A percentile compares a stretch with the other conserved stretches of the same genome.
Evolutionary conservation across 2,113 vertebrate species (phyloP).

Genomic region (Urocitellus parryii): DNA sequence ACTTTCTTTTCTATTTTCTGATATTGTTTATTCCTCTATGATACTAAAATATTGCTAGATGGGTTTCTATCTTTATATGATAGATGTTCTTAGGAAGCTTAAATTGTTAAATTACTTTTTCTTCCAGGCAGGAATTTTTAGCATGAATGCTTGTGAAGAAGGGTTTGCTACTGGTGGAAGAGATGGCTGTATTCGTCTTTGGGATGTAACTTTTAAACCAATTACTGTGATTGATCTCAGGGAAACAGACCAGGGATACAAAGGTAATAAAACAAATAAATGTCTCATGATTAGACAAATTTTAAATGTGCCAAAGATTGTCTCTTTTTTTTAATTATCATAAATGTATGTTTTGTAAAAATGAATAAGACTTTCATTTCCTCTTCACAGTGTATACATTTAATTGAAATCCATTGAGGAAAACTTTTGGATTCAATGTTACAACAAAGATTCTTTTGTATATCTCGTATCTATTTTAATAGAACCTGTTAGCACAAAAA

Average conservation of each 20-base stretch:
- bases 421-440: neutral
- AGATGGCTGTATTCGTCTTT: conserved; percentile 97
- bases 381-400: neutral
- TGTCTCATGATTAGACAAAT: neutral
- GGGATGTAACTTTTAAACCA: conserved; percentile 99
- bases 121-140: conserved; percentile 99
- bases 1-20: conserved; percentile 16
- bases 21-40: conserved; percentile 38
- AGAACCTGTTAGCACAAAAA: no score
- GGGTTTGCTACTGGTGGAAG: conserved; percentile 98
- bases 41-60: conserved; percentile 40
- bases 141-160: conserved; percentile 99
- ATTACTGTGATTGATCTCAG: conserved; percentile 99
- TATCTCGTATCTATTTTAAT: neutral
- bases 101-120: conserved; percentile 71
- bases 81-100: conserved; percentile 5
- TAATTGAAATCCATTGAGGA: conserved; percentile 41
- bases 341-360: neutral
- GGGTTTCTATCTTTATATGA: neutral
- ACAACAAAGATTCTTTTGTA: neutral
- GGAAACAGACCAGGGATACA: conserved; percentile 99
- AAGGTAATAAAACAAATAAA: conserved; percentile 91
- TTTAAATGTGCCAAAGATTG: neutral
- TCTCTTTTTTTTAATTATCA: neutral
- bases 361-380: conserved; percentile 3